These are phyloP conservation scores for Alitta virens DNA, from an alignment of 2,888 invertebrate genomes.

Conservation along the genomic window DNA sequence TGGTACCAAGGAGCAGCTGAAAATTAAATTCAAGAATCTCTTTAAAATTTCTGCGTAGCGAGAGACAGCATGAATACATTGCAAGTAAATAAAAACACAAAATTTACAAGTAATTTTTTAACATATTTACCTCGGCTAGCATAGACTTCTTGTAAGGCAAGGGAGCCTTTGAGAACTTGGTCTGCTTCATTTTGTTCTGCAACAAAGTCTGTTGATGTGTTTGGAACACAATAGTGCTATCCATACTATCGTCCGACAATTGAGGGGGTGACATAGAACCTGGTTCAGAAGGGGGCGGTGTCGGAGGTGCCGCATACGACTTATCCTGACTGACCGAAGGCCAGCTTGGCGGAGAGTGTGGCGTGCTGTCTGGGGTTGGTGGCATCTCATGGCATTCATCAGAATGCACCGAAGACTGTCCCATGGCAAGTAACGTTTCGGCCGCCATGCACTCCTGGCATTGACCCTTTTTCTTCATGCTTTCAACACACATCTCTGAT, in stretches of 20 bases:
- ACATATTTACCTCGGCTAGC: no score
- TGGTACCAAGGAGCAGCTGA: no score
- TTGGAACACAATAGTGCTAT: slow-evolving; percentile 9
- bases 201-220: background rate
- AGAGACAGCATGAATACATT: no score
- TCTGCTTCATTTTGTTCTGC: no score
- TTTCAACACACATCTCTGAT: background rate
- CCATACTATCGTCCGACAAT: slow-evolving; percentile 11
- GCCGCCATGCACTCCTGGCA: slow-evolving; percentile 52
- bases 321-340: background rate
- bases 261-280: slow-evolving; percentile 20
- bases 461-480: background rate
- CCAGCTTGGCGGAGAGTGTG: background rate
- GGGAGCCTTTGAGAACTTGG: no score
- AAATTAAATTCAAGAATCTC: no score
- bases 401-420: slow-evolving; percentile 21
- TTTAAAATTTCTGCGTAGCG: no score
- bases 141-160: no score
- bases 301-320: background rate
- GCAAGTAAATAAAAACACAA: no score
- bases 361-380: background rate
- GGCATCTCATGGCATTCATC: background rate
- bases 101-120: no score
- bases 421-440: slow-evolving; percentile 54
- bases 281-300: slow-evolving; percentile 21